Evolutionary conservation across 2,113 vertebrate genomes (phyloP), one percentile per base, ranked within the genome.

Genomic region (Carassius carassius): DNA sequence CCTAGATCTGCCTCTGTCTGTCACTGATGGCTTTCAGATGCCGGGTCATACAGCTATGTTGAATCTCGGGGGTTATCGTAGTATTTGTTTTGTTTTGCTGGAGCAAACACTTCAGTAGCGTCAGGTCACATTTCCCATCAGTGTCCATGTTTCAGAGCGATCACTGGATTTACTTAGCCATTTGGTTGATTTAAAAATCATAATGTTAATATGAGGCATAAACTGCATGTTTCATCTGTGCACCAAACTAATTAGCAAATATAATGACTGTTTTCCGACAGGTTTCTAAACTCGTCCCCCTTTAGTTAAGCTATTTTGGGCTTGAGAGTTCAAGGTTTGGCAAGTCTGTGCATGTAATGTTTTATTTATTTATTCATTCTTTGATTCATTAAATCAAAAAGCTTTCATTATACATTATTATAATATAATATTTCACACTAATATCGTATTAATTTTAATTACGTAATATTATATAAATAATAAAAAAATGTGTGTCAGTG

Each of bases 1-100:
- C 58, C 41, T 41, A 49, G 58, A 80, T 80, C 78, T 49, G 77
- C 37, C 77, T 35, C 65, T 17, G 21, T 44, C 58, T 41, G 32
- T 23, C 14, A 80, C 78, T 80, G 41, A 32, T 21, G 58, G 21
- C 12, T 63, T 44, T 63, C 77, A 41, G 32, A 25, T 78, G 56
- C 56, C 5, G 4, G 9, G 1, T 2, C 41, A 41, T 8, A 25
- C 49, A 49, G 16, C 72, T 21, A 14, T 47, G 32, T 35, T 70
- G 67, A 17, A 35, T 69, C 29, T 69, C 13, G 7, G 63, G 14
- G 5, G 65, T 7, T 1, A 21, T 58, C 56, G 5, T 69, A n/a
- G 25, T 29, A 29, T n/a, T n/a, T n/a, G n/a, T n/a, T n/a, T n/a
- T n/a, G n/a, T n/a, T n/a, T n/a, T n/a, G n/a, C n/a, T n/a, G n/a